Conservation (phyloP, 2,113 vertebrate species). For the Petrocephalus microphthalmus region DNA sequence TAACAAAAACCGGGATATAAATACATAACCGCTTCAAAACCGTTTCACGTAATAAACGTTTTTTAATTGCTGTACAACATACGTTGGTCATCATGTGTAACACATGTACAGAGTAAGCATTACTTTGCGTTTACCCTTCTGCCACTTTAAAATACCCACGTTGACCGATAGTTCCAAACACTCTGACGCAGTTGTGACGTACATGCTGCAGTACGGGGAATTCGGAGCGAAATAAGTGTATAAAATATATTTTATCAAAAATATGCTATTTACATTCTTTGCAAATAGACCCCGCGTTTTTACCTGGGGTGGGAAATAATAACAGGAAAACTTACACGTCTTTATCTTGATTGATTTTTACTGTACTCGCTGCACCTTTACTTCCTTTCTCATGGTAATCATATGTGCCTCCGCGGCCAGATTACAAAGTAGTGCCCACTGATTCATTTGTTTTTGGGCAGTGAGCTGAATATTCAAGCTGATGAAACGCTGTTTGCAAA, state of each 20-base stretch:
- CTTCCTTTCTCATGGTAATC: constrained; percentile 54
- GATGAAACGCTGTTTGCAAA: not conserved
- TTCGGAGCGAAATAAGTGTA: constrained; percentile 30
- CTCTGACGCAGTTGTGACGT: constrained; percentile 39
- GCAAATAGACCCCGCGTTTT: not conserved
- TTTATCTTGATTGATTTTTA: constrained; percentile 26
- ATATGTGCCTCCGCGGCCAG: constrained; percentile 51
- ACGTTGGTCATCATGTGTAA: not conserved
- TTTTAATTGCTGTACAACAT: not conserved
- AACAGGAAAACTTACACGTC: not conserved
- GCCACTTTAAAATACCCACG: constrained; percentile 28
- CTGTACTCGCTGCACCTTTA: constrained; percentile 41
- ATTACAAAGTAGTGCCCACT: constrained; percentile 45
- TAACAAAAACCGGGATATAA: not conserved
- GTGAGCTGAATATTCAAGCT: not conserved
- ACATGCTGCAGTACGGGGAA: constrained; percentile 24
- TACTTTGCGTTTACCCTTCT: not conserved
- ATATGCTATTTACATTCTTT: not conserved
- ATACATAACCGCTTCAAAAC: not conserved
- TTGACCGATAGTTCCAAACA: constrained; percentile 9
- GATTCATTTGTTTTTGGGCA: constrained; percentile 3
- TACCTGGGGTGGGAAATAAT: not conserved
- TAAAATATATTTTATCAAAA: not conserved
- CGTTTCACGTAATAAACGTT: not conserved
- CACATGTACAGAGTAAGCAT: not conserved